Base-by-base conservation (phyloP, 2,113 vertebrate genomes). In the Xenopus borealis region DNA sequence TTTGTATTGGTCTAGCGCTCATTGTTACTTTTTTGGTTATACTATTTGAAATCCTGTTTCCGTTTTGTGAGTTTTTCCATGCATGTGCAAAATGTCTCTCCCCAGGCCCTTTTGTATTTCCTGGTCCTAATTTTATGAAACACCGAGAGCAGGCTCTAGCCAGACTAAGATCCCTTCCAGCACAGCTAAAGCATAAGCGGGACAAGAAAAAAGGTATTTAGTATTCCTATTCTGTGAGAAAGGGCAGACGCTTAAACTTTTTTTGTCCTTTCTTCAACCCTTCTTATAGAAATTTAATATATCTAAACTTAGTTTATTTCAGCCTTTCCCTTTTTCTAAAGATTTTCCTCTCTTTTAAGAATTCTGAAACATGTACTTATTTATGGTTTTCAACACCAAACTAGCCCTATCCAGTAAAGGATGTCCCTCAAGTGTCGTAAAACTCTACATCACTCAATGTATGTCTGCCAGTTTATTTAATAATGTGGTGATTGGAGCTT, bases 131-230 rank as follows among this genome's bases (percentile, higher is more conserved):
- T 94, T 96, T 98, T 93, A 95, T 98, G 95, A 97, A 95, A 90
- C 95, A 98, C 83, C 96, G 95, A 92, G 97, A 97, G 91, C 97
- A 98, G 94, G 94, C 95, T 90, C 94, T 98, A 97, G 97, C 95
- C 95, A 98, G 96, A 95, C 91, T 98, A 94, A 98, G 96, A 96
- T 90, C 95, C 94, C 94, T 95, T 94, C 95, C 96, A 93, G 92
- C 94, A 91, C 90, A 92, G 81, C 93, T 96, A 94, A 98, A 96
- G 94, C 94, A 95, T 95, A 97, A 97, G 87, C 95, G 95, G 96
- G 95, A 98, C 94, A 98, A 95, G 94, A 94, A 94, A 91, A 97
- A 98, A 98, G 97, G 97, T 98, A 98, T 95, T 94, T 89, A 89
- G 91, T 93, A 93, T 97, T 96, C 91, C 88, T 94, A 93, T 81